These are phyloP conservation scores for Scrobipalpa atriplicella DNA, from an alignment of 2,888 invertebrate species.

Conservation along the genomic window DNA sequence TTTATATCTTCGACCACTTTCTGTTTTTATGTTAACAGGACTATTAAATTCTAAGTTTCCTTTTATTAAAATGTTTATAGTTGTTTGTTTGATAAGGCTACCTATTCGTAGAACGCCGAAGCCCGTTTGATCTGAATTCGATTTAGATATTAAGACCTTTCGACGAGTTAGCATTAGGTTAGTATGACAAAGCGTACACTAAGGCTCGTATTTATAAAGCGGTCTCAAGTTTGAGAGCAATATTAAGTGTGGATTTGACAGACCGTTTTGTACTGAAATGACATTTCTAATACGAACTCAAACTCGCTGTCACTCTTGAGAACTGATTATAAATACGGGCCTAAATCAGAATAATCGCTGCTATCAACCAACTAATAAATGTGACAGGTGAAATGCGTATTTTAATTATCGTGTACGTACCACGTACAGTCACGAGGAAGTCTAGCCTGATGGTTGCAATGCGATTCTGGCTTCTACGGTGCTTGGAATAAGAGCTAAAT, in stretches of 20 bases:
- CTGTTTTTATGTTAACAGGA: not conserved
- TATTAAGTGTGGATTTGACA: no score
- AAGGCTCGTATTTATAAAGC: no score
- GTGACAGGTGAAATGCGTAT: conserved; percentile 46
- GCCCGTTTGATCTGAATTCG: not conserved
- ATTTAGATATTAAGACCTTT: not conserved
- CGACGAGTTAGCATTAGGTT: conserved; percentile 5
- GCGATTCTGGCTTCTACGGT: not conserved
- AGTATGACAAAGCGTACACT: conserved; percentile 30
- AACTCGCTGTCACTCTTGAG: no score
- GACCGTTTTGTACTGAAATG: no score
- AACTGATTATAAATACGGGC: no score
- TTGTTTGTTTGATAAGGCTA: not conserved
- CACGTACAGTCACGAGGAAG: not conserved
- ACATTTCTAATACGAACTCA: no score
- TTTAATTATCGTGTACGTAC: conserved; percentile 39
- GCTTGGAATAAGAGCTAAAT: not conserved
- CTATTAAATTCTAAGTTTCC: not conserved
- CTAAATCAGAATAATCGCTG: conserved; percentile 43
- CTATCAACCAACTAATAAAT: conserved; percentile 44
- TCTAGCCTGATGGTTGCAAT: not conserved
- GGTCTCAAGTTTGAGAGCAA: no score
- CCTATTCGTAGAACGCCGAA: not conserved
- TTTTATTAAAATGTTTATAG: not conserved
- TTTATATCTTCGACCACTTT: not conserved